Percentiles rank a stretch among this genome's conserved stretches.
Evolutionary conservation across 2,113 vertebrate species (phyloP).

Genomic region (Gymnobelideus leadbeateri): DNA sequence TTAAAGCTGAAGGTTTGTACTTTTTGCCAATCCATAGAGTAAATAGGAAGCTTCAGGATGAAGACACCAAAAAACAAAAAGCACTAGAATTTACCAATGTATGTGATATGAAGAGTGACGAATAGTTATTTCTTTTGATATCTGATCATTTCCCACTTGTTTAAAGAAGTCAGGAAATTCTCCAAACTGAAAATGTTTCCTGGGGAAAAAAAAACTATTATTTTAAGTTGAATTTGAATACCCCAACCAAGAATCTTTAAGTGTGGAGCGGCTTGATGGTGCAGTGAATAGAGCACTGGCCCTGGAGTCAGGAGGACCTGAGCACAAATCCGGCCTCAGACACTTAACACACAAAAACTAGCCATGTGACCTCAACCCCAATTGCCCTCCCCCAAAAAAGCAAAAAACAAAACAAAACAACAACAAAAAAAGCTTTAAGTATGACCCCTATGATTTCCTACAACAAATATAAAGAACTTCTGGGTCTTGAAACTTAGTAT

Average conservation of each 20-base stretch:
- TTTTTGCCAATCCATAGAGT: not conserved
- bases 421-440: too few relatives aligned
- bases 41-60: slow-evolving; percentile 35
- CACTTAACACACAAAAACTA: too few relatives aligned
- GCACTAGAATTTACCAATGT: not conserved
- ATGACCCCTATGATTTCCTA: not conserved
- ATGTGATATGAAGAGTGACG: not conserved
- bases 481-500: not conserved
- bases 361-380: too few relatives aligned
- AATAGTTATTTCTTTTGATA: not conserved
- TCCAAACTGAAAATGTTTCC: not conserved
- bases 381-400: too few relatives aligned
- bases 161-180: slow-evolving; percentile 16
- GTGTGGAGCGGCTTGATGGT: too few relatives aligned
- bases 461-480: not conserved
- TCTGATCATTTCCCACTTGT: not conserved
- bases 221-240: slow-evolving; percentile 30
- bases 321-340: too few relatives aligned
- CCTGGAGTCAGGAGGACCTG: too few relatives aligned
- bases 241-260: slow-evolving; percentile 28
- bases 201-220: not conserved
- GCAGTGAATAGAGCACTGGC: too few relatives aligned
- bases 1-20: slow-evolving; percentile 30
- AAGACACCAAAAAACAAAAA: not conserved
- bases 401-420: too few relatives aligned